phyloP scores from a whole-genome alignment of 1,140 invertebrate genomes.

The Drosophila paulistorum region DNA sequence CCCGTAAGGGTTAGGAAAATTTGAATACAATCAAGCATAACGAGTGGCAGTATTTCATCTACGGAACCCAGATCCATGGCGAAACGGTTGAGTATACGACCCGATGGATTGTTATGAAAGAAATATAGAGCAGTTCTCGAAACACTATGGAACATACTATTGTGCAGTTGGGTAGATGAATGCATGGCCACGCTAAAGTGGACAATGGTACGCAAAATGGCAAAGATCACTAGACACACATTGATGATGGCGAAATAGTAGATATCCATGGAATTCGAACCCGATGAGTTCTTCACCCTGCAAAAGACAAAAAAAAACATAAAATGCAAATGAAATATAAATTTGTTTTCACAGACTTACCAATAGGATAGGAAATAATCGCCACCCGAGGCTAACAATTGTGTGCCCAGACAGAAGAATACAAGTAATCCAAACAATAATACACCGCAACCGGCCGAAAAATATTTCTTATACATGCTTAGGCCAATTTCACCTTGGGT shows the following conservation, averaged over 20 bases:
- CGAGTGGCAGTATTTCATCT: constrained; percentile 79
- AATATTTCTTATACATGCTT: constrained; percentile 86
- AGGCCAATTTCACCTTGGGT: constrained; percentile 84
- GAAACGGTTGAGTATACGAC: constrained; percentile 89
- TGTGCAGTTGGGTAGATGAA: constrained; percentile 86
- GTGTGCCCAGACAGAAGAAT: constrained; percentile 83
- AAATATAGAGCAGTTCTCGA: constrained; percentile 88
- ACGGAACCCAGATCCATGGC: constrained; percentile 89
- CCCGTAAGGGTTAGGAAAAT: constrained; percentile 89
- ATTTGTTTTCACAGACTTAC: constrained; percentile 56
- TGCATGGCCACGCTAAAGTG: constrained; percentile 89
- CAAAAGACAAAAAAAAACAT: constrained; percentile 10
- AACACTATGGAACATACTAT: constrained; percentile 61
- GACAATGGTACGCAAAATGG: constrained; percentile 84
- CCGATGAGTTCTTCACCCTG: constrained; percentile 84
- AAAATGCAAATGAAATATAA: background rate
- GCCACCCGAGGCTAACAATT: constrained; percentile 86
- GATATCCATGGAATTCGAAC: constrained; percentile 47
- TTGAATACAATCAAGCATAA: constrained; percentile 90
- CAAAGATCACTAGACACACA: constrained; percentile 85
- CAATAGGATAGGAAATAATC: constrained; percentile 88
- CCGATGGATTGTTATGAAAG: constrained; percentile 91
- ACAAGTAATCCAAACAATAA: constrained; percentile 83
- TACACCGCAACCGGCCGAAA: constrained; percentile 85
- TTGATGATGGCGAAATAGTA: constrained; percentile 85